Conservation (phyloP, 2,888 invertebrate genomes). For the Esperia sulphurella region DNA sequence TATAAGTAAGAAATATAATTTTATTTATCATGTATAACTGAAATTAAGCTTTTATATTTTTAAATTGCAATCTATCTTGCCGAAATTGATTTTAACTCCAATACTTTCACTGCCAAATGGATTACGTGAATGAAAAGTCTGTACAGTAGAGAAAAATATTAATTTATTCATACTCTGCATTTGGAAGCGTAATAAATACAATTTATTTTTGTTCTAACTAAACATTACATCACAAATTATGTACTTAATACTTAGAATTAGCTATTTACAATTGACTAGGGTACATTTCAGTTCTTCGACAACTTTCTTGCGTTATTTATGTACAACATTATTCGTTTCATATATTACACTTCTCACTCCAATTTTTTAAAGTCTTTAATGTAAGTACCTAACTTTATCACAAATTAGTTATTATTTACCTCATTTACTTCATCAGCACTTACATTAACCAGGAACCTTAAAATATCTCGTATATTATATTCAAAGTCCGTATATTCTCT, state of each 20-base stretch:
- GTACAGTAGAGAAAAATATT: slow-evolving; percentile 71
- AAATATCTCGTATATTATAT: slow-evolving; percentile 33
- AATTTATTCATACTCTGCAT: slow-evolving; percentile 74
- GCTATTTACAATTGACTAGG: slow-evolving; percentile 78
- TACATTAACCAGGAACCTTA: slow-evolving; percentile 59
- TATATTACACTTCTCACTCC: slow-evolving; percentile 39
- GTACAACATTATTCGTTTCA: slow-evolving; percentile 39
- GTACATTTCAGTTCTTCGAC: slow-evolving; percentile 77
- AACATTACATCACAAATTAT: slow-evolving; percentile 76
- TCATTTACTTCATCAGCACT: slow-evolving; percentile 28
- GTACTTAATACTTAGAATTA: slow-evolving; percentile 55
- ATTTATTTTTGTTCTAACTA: slow-evolving; percentile 69
- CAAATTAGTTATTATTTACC: slow-evolving; percentile 43
- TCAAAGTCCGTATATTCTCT: slow-evolving; percentile 10
- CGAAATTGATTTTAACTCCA: background rate
- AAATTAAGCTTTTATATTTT: background rate
- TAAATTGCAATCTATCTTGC: slow-evolving; percentile 1
- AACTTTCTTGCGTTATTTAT: slow-evolving; percentile 33
- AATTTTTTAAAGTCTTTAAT: slow-evolving; percentile 42
- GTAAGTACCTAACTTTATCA: slow-evolving; percentile 74
- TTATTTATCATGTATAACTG: background rate
- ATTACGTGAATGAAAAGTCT: slow-evolving; percentile 41
- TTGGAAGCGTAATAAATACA: slow-evolving; percentile 80
- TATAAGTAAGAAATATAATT: background rate
- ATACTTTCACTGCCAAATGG: background rate